phyloP scores from a whole-genome alignment of 2,113 vertebrate species.

The Rutilus rutilus region DNA sequence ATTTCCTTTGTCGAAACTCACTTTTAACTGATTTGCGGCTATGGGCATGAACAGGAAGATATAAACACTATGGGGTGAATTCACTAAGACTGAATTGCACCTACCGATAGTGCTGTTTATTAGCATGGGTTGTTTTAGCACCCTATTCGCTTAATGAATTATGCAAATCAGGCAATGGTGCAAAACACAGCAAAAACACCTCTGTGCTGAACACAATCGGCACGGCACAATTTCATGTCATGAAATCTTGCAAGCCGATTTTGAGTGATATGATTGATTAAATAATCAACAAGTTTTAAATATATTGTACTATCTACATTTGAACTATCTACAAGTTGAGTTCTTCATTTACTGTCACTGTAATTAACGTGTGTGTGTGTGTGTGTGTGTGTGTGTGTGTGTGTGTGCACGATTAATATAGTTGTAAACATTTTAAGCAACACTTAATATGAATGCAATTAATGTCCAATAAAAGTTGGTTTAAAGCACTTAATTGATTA shows the following conservation, averaged over 20 bases:
- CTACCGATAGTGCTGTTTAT: not conserved
- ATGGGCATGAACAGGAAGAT: not conserved
- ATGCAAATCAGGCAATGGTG: conserved; percentile 10
- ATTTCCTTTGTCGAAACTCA: not conserved
- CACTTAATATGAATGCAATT: no score
- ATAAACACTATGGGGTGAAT: not conserved
- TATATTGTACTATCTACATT: no score
- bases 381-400: no score
- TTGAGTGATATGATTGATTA: not conserved
- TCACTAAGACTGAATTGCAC: not conserved
- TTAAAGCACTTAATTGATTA: no score
- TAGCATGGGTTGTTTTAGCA: not conserved
- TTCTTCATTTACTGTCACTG: no score
- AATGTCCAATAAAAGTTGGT: no score
- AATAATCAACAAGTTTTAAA: not conserved
- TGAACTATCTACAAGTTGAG: no score
- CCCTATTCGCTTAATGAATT: not conserved
- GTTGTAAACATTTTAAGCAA: no score
- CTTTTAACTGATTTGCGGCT: not conserved
- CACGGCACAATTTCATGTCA: not conserved
- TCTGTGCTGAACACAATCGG: not conserved
- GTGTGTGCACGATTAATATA: no score
- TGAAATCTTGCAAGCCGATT: not conserved
- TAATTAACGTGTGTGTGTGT: no score
- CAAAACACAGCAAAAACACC: conserved; percentile 5